Evolutionary conservation across 2,113 vertebrate species (phyloP), one percentile per base, ranked within the genome.

Genomic region (Enhydra lutris): DNA sequence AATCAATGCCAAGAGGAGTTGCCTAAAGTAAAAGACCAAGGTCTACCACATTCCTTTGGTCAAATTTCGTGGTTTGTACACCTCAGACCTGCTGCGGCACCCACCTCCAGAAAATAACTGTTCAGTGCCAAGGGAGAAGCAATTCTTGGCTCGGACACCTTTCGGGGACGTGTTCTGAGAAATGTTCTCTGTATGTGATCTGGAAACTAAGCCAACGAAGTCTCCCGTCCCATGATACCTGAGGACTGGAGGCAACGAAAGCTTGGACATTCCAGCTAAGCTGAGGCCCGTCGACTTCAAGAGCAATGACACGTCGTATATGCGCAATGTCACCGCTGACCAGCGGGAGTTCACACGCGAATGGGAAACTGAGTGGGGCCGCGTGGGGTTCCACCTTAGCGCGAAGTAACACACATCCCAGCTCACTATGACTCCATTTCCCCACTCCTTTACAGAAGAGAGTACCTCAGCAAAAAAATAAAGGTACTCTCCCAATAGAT

Each of bases 371-470:
- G 29, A 80, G 31, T 17, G 42, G 23, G 6, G 31, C 55, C 31
- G 47, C 6, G 17, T 7, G 3, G 2, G 31, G 26, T 21, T 67
- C 81, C n/a, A 84, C 11, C 42, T 52, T 24, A 45, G 39, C 63
- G 57, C 47, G 4, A 47, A 26, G 11, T 34, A 21, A 39, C 1
- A 52, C 47, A 12, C 0, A 7, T 23, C 11, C 57, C 55, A 42
- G n/a, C 52, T 57, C 29, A 29, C 45, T n/a, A 8, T 29, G 31
- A 61, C 8, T 87, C 82, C 31, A 26, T 6, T 73, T 67, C 55
- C 79, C 83, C 36, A 42, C 45, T 73, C 14, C 17, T 79, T 57
- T n/a, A 76, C 97, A 91, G 52, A 97, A 93, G 36, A 80, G 65
- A 57, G 31, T 50, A 84, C 5, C 1, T 17, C 9, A 17, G n/a